Evolutionary conservation across 2,797 vertebrate genomes (phyloP), one percentile per base, ranked within the genome.

Genomic region (Amniataba percoides): DNA sequence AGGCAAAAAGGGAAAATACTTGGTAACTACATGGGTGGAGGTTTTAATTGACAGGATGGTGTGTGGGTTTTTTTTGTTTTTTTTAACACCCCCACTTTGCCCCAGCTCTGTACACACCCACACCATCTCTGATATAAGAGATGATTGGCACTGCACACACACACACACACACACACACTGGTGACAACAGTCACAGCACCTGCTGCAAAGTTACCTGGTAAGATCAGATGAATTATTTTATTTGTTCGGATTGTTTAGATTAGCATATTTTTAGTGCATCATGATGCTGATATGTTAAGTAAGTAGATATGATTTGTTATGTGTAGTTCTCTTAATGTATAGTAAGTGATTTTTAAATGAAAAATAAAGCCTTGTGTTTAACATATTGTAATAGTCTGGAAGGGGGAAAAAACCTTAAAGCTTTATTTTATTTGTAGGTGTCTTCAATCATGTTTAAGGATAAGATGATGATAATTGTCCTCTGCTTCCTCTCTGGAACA

Each of bases 401-500:
- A 21, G 0, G 10, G 31, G 10, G 31, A 36, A 34, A 23, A 31
- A 31, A 31, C 27, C 4, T 36, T 7, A 36, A 0, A 19, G 21
- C 0, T 15, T 53, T 19, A 0, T 23, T 36, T 58, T 43, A 0
- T 19, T 49, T n/a, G 36, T 7, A 80, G 71, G 31, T 25, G 15
- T 13, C 12, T n/a, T 21, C n/a, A 46, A 25, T 58, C 48, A 81
- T 74, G 78, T 58, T 58, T 23, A 79, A 52, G 40, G 18, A 46
- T 1, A 21, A 12, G 0, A 5, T 55, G 55, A 31, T 23, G 34
- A 57, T 59, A 4, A 1, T 61, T 25, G 23, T 63, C 48, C 45
- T 85, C 53, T 74, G 61, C 69, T 63, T 42, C 48, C 3, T 87
- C 48, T 57, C 31, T 62, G 14, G 36, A 16, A 48, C 15, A 46